Evolutionary conservation across 30 jellyfish, hydroid and myxozoan genomes (phyloP).

Genomic region (Aurelia coerulea): DNA sequence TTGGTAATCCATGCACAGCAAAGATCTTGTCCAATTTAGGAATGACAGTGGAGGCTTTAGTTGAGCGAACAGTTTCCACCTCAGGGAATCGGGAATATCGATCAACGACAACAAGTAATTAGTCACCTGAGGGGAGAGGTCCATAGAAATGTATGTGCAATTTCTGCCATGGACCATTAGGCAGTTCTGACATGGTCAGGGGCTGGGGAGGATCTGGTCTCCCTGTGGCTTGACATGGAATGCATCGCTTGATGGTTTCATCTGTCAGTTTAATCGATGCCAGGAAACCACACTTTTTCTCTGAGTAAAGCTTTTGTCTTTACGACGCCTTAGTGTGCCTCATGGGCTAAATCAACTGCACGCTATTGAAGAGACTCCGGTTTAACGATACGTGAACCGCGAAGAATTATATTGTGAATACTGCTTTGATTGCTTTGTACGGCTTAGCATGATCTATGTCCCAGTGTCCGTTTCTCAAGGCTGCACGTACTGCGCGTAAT

Average conservation of each 20-base stretch:
- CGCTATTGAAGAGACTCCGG: constrained; percentile 36
- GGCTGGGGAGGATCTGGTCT: constrained; percentile 38
- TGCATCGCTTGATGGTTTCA: constrained; percentile 24
- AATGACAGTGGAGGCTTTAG: constrained; percentile 21
- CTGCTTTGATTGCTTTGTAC: constrained; percentile 8
- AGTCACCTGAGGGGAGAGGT: constrained; percentile 51
- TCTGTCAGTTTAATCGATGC: constrained; percentile 16
- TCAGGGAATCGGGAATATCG: constrained; percentile 36
- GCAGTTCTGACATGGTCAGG: constrained; percentile 12
- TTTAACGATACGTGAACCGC: constrained; percentile 39
- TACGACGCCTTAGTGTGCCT: constrained; percentile 44
- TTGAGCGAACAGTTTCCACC: constrained; percentile 43
- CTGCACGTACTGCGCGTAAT: no score
- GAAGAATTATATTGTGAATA: constrained; percentile 13
- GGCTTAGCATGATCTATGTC: neutral
- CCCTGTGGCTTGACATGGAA: constrained; percentile 58
- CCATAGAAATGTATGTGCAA: constrained; percentile 36
- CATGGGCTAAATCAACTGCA: constrained; percentile 46
- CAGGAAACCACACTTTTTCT: constrained; percentile 51
- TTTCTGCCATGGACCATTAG: constrained; percentile 53
- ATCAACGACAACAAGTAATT: constrained; percentile 33
- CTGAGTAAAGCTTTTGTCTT: constrained; percentile 33
- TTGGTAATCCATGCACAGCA: constrained; percentile 35
- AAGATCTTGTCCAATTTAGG: constrained; percentile 52
- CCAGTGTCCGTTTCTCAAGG: no score